Conservation (phyloP, 92 coral and sea anemone species). For the Parazoanthus atlanticus region DNA sequence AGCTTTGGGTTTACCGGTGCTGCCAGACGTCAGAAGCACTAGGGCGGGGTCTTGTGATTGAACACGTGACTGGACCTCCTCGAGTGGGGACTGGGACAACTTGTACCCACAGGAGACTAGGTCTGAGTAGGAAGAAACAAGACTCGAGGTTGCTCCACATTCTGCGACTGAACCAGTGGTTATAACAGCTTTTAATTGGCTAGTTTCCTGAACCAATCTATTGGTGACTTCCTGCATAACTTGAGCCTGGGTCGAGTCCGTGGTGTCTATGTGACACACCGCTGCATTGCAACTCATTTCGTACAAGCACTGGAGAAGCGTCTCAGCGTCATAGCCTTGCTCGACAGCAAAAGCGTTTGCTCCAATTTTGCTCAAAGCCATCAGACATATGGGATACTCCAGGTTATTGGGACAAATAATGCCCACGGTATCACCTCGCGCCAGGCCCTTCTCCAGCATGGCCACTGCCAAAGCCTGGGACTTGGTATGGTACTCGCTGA, state of each 20-base stretch:
- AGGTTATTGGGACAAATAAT: slow-evolving; percentile 8
- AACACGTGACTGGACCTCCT: slow-evolving; percentile 6
- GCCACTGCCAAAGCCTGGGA: slow-evolving; percentile 27
- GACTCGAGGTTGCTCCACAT: neutral
- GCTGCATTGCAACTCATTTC: neutral
- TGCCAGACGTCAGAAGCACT: neutral
- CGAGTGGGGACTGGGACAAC: neutral
- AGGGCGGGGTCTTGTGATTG: neutral
- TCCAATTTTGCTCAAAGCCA: slow-evolving; percentile 18
- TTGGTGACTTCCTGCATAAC: neutral
- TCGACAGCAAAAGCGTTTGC: slow-evolving; percentile 3
- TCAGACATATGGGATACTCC: slow-evolving; percentile 7
- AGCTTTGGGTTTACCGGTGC: slow-evolving; percentile 15
- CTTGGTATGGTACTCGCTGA: slow-evolving; percentile 10
- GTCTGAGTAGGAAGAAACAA: slow-evolving; percentile 10
- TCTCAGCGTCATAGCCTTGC: neutral
- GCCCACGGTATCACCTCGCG: neutral
- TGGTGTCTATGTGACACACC: neutral
- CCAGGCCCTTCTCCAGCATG: slow-evolving; percentile 25
- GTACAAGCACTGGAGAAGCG: neutral
- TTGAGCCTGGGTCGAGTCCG: neutral
- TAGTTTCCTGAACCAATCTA: neutral
- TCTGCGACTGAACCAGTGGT: neutral
- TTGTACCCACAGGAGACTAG: neutral
- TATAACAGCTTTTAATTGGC: neutral